Percentiles rank a stretch among this genome's conserved stretches.
Evolutionary conservation across 1,140 invertebrate species (phyloP).

Genomic region (Rhizoglyphus robini): DNA sequence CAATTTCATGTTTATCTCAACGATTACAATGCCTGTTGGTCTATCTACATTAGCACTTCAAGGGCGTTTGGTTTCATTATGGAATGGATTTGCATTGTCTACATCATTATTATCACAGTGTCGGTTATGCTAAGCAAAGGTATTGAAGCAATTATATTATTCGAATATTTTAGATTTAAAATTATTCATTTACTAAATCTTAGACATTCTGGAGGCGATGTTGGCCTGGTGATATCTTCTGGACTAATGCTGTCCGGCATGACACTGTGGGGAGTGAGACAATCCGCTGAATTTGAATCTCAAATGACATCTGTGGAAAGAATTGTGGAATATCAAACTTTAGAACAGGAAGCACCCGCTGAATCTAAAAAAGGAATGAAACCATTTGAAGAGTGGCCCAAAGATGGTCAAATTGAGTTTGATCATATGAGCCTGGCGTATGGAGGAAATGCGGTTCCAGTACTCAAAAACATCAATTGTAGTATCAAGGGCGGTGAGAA

Average conservation of each 20-base stretch:
- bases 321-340: constrained; percentile 57
- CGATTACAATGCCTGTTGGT: constrained; percentile 18
- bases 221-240: constrained; percentile 64
- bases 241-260: constrained; percentile 56
- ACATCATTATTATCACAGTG: neutral
- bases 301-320: constrained; percentile 72
- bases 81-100: constrained; percentile 19
- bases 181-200: too few species aligned
- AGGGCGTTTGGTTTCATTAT: constrained; percentile 6
- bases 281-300: constrained; percentile 62
- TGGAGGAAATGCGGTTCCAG: constrained; percentile 41
- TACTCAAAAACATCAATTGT: constrained; percentile 34
- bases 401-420: constrained; percentile 49
- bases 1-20: constrained; percentile 37
- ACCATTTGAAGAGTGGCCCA: constrained; percentile 52
- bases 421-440: constrained; percentile 51
- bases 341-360: constrained; percentile 46
- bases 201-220: constrained; percentile 39
- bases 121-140: constrained; percentile 5
- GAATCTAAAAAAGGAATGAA: constrained; percentile 42
- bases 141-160: too few species aligned
- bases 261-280: constrained; percentile 67
- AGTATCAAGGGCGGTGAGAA: constrained; percentile 39
- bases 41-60: constrained; percentile 10
- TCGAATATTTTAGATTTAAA: constrained; percentile 37